Base-by-base conservation (phyloP, 2,797 vertebrate genomes). In the Prunella strophiata region DNA sequence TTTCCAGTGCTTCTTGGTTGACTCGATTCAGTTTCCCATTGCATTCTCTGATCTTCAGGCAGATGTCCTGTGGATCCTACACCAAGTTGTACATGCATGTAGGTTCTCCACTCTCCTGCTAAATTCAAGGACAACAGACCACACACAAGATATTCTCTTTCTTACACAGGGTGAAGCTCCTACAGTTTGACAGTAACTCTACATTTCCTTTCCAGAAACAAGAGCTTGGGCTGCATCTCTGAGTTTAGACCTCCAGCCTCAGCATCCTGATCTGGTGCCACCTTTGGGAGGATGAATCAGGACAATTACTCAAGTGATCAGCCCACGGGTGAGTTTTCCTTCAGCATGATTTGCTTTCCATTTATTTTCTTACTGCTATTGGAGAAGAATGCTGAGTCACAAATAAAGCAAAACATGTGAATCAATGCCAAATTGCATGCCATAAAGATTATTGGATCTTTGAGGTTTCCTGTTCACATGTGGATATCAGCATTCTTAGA, bases 281-380 rank as follows among this genome's bases (percentile, higher is more conserved):
- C 52, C 50, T 83, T 43, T 54, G 61, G 65, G 70, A 95, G 25
- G 83, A 97, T 97, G 96, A 85, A 77, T 87, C 78, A 92, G 72
- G 93, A 90, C 30, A 40, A 61, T 73, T 58, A 36, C 75, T 76
- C 92, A 61, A 73, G 68, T 26, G 80, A 80, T 43, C 70, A 67
- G 58, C 66, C 79, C 55, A 38, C 9, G 10, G 94, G 96, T 97
- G 85, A 96, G 97, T 92, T 83, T 92, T 68, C 3, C 2, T 84
- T 78, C 68, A 47, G 14, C 25, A 5, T 55, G 13, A 26, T 72
- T 93, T 88, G 23, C 26, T 85, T 92, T 55, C 57, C 25, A 18
- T 43, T 74, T 75, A 17, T 88, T 86, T 84, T 66, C 43, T 62
- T 54, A 30, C 51, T 79, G 59, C 43, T 72, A 0, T 23, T 54